Evolutionary conservation across 2,888 invertebrate genomes (phyloP).

Genomic region (Pycnomerus fuliginosus): DNA sequence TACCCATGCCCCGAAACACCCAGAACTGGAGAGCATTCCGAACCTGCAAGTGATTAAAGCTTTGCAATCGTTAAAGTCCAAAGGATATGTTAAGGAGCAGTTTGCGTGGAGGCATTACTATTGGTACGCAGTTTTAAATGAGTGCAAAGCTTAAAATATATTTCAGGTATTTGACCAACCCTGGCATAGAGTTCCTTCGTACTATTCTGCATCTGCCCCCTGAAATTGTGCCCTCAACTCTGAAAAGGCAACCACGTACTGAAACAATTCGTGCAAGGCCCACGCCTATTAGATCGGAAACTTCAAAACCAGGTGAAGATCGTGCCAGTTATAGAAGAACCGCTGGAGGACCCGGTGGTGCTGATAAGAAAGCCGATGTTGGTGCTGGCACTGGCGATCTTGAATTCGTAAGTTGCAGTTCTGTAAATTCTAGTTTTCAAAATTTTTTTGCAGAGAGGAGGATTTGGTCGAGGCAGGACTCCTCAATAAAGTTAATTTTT

Average conservation of each 20-base stretch:
- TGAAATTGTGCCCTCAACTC: conserved; percentile 97
- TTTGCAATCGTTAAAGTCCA: conserved; percentile 93
- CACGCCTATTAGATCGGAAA: conserved; percentile 66
- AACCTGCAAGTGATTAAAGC: conserved; percentile 99
- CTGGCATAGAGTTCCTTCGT: conserved; percentile 95
- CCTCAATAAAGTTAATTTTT: conserved; percentile 56
- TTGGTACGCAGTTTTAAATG: conserved; percentile 62
- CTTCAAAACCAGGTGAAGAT: conserved; percentile 76
- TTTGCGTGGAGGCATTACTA: conserved; percentile 99
- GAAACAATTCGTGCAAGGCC: conserved; percentile 82
- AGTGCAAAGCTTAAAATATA: conserved; percentile 5
- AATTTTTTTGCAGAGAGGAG: conserved; percentile 68
- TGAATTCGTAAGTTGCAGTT: conserved; percentile 65
- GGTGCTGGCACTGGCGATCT: conserved; percentile 92
- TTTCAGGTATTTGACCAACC: conserved; percentile 87
- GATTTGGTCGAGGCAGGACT: conserved; percentile 73
- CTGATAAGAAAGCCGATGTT: conserved; percentile 95
- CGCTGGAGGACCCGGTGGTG: conserved; percentile 61
- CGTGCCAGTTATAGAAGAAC: conserved; percentile 80
- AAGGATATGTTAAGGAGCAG: conserved; percentile 98
- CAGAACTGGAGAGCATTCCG: conserved; percentile 90
- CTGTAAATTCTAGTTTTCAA: background rate
- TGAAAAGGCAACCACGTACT: conserved; percentile 86
- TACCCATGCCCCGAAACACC: conserved; percentile 96
- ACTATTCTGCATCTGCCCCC: conserved; percentile 95